phyloP scores from a whole-genome alignment of 2,888 invertebrate species.

The Pediacus dermestoides region DNA sequence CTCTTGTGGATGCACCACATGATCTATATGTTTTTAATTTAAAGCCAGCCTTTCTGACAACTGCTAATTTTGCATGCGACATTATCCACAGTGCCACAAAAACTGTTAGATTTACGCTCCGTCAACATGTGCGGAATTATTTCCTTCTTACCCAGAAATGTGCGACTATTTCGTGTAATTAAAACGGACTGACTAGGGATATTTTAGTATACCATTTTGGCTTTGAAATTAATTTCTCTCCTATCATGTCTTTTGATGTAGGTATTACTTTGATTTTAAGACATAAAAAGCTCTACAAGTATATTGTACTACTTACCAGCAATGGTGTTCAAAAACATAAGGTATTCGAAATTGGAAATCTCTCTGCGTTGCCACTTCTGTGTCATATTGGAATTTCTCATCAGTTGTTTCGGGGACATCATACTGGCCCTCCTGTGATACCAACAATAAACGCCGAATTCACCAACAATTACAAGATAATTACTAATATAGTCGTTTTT shows the following conservation, averaged over 20 bases:
- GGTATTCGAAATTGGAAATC: slow-evolving; percentile 99
- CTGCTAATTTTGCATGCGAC: slow-evolving; percentile 46
- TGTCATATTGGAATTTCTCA: slow-evolving; percentile 99
- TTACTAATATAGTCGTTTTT: not conserved
- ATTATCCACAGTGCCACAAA: slow-evolving; percentile 28
- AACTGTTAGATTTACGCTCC: slow-evolving; percentile 36
- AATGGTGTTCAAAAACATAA: slow-evolving; percentile 99
- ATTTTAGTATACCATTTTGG: slow-evolving; percentile 30
- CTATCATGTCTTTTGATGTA: too few relatives aligned
- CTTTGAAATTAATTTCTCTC: too few relatives aligned
- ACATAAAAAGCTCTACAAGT: not conserved
- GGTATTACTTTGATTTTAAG: slow-evolving; percentile 9
- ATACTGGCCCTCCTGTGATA: slow-evolving; percentile 81
- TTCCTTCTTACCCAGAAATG: slow-evolving; percentile 42
- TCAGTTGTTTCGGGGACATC: slow-evolving; percentile 98
- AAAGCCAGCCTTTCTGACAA: slow-evolving; percentile 40
- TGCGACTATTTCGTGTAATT: slow-evolving; percentile 36
- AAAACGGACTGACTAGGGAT: slow-evolving; percentile 32
- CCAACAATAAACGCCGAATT: too few relatives aligned
- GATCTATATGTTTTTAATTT: slow-evolving; percentile 43
- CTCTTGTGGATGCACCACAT: slow-evolving; percentile 16
- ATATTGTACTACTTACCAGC: slow-evolving; percentile 72
- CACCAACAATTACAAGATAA: not conserved
- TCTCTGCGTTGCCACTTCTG: slow-evolving; percentile 99
- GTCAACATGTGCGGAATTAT: slow-evolving; percentile 42